Conservation (phyloP, 2,113 vertebrate species). For the Gallinago paraguaiae region DNA sequence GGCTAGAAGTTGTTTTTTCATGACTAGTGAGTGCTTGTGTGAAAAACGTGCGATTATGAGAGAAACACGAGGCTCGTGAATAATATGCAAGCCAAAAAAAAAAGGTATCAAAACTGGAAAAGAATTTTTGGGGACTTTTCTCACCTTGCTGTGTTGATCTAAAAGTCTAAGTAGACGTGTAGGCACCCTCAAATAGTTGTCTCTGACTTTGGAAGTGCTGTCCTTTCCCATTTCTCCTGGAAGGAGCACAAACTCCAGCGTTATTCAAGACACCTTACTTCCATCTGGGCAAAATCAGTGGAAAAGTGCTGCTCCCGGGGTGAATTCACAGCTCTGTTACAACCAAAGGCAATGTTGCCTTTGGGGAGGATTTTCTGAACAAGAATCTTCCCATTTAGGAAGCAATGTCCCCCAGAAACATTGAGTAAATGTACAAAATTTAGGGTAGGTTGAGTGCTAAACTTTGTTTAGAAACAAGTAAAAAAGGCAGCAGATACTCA, state of each 20-base stretch:
- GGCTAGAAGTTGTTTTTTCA: constrained; percentile 1
- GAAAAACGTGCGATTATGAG: neutral
- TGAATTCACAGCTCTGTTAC: neutral
- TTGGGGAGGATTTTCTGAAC: neutral
- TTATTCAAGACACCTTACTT: neutral
- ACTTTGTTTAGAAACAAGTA: neutral
- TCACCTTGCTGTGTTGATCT: neutral
- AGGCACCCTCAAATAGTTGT: neutral
- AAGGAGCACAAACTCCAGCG: neutral
- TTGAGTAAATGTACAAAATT: neutral
- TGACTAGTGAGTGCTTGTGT: neutral
- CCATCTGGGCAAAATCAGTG: neutral
- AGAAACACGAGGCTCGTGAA: neutral
- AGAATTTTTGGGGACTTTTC: neutral
- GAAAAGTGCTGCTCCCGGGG: neutral
- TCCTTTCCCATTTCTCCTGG: neutral
- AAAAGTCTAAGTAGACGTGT: neutral
- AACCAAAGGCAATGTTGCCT: neutral
- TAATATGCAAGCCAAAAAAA: neutral
- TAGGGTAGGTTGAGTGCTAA: neutral
- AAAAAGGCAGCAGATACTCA: neutral
- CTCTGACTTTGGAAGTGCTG: neutral
- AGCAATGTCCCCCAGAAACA: neutral
- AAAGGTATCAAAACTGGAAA: neutral
- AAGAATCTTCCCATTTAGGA: neutral